Evolutionary conservation across 2,888 invertebrate species (phyloP).

Genomic region (Rotaria macrura): DNA sequence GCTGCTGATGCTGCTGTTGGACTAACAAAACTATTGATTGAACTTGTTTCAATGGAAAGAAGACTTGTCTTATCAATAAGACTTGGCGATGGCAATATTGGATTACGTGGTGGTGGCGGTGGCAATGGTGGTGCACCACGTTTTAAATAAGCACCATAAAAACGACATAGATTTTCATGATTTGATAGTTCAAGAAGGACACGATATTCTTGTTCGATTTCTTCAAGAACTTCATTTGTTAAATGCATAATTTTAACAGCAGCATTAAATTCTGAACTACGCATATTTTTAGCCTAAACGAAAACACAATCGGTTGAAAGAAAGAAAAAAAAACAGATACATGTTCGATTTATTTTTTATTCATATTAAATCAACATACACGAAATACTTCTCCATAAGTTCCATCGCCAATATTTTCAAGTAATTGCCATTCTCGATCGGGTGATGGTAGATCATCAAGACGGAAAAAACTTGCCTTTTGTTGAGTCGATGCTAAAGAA

Average conservation of each 20-base stretch:
- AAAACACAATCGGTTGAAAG: neutral
- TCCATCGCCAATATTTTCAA: conserved; percentile 67
- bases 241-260: conserved; percentile 72
- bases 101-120: conserved; percentile 38
- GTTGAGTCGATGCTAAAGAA: neutral
- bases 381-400: conserved; percentile 68
- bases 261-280: conserved; percentile 53
- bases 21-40: neutral
- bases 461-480: neutral
- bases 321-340: neutral
- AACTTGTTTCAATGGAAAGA: neutral
- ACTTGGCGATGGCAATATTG: neutral
- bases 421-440: conserved; percentile 56
- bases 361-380: neutral
- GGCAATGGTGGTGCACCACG: conserved; percentile 49
- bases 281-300: conserved; percentile 6
- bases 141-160: conserved; percentile 71
- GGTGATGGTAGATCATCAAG: conserved; percentile 30
- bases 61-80: neutral
- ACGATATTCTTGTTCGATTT: conserved; percentile 72
- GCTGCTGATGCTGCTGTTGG: neutral
- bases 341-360: too few species aligned
- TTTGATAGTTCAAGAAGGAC: conserved; percentile 63
- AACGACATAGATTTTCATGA: conserved; percentile 70
- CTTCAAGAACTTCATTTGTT: conserved; percentile 59